A percentile compares a stretch with the other conserved stretches of the same genome.
phyloP scores from a whole-genome alignment of 2,888 invertebrate genomes.

The Pasiphila rectangulata region DNA sequence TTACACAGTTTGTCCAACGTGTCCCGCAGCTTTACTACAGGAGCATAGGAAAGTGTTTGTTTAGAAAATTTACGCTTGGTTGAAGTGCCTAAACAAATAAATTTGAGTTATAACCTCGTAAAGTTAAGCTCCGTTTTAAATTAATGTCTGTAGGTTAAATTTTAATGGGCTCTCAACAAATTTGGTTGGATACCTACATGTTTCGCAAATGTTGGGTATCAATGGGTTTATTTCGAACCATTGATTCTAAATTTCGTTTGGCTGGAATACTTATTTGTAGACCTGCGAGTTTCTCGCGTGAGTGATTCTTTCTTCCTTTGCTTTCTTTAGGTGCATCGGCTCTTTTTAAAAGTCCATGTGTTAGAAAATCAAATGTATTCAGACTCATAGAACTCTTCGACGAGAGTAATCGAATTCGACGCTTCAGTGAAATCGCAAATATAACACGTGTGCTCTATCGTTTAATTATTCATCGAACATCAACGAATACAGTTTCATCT shows the following conservation, averaged over 20 bases:
- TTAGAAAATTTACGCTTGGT: conserved; percentile 37
- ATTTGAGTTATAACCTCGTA: conserved; percentile 43
- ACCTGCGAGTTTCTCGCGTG: too few relatives aligned
- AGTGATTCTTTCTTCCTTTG: too few relatives aligned
- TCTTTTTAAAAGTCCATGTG: conserved; percentile 9
- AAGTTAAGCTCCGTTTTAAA: conserved; percentile 40
- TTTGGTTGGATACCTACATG: conserved; percentile 23
- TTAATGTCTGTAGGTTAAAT: conserved; percentile 38
- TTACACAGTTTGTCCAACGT: not conserved
- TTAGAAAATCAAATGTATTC: conserved; percentile 22
- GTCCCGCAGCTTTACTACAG: conserved; percentile 8
- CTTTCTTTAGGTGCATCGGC: not conserved
- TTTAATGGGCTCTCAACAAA: conserved; percentile 30
- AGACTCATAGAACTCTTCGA: conserved; percentile 16
- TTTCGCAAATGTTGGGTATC: conserved; percentile 28
- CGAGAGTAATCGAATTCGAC: conserved; percentile 36
- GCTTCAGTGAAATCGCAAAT: conserved; percentile 34
- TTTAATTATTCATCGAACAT: conserved; percentile 29
- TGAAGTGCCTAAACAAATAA: conserved; percentile 46
- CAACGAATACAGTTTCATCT: conserved; percentile 24
- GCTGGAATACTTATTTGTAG: not conserved
- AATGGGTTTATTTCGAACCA: conserved; percentile 35
- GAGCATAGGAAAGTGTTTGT: conserved; percentile 24
- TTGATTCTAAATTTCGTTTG: conserved; percentile 30
- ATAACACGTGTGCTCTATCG: conserved; percentile 29